Conservation (phyloP, 2,888 invertebrate species). For the Ptilodon capucinus region DNA sequence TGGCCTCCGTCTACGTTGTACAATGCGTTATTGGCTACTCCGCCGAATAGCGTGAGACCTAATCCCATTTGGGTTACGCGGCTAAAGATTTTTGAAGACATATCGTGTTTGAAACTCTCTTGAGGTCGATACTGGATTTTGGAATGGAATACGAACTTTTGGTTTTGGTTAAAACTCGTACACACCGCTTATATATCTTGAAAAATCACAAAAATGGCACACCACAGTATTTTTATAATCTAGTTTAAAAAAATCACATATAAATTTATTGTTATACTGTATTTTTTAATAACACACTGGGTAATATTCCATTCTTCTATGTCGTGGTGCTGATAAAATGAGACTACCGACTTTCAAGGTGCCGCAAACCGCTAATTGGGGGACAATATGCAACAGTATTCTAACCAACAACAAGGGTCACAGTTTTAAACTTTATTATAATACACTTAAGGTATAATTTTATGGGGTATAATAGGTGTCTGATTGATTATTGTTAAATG, state of each 20-base stretch:
- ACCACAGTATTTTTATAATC: neutral
- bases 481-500: neutral
- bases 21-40: slow-evolving; percentile 21
- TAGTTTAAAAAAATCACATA: neutral
- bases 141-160: neutral
- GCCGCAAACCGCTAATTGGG: neutral
- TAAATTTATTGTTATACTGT: neutral
- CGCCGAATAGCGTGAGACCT: slow-evolving; percentile 12
- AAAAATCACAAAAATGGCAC: neutral
- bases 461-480: neutral
- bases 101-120: neutral
- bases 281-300: neutral
- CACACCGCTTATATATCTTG: neutral
- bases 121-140: neutral
- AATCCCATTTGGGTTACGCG: slow-evolving; percentile 26
- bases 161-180: neutral
- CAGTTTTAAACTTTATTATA: slow-evolving; percentile 3
- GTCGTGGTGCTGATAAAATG: slow-evolving; percentile 80
- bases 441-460: neutral
- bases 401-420: slow-evolving; percentile 5
- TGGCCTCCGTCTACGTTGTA: slow-evolving; percentile 83
- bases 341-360: slow-evolving; percentile 49
- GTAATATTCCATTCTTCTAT: slow-evolving; percentile 77
- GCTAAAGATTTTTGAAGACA: slow-evolving; percentile 17
- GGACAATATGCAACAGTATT: neutral